Base-by-base conservation (phyloP, 2,113 vertebrate species). In the Podarcis muralis region DNA sequence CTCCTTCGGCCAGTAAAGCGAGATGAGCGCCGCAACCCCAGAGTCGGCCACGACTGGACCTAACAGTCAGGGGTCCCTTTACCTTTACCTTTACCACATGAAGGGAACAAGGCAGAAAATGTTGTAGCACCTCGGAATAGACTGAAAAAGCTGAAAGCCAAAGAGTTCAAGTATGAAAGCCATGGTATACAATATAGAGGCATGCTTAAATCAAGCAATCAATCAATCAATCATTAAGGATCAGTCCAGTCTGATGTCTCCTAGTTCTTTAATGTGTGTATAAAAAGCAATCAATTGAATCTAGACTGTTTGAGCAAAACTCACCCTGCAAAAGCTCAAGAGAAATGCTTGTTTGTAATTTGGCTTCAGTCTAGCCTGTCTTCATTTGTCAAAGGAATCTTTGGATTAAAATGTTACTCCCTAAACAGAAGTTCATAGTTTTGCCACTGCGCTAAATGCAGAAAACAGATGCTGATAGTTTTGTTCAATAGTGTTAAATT, bases 401-500 rank as follows among this genome's bases (percentile, higher is more conserved):
- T 81, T 72, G 74, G 48, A 65, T 68, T 32, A 11, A 6, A 88
- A 93, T 76, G 6, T 83, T 82, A n/a, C 86, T 6, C 6, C 85
- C 37, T 3, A 8, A 71, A 62, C 22, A 37, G 5, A 3, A 72
- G 4, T n/a, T 86, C 18, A 68, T 25, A 83, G 16, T 7, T 25
- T 89, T 22, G 1, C 0, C 1, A 87, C 11, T 69, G 6, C 0
- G 59, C 37, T 88, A 89, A 65, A 68, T 11, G 2, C 35, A 77
- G 7, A 3, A 9, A 81, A 0, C 40, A 85, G 1, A 5, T 92
- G 0, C 0, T 0, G 0, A 13, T 68, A 84, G 35, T 84, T 75
- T 4, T 0, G 1, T 35, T 87, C 3, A 71, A 35, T 84, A n/a
- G 40, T 16, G 5, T 0, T 1, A 1, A 0, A 57, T 30, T 5